phyloP scores from a whole-genome alignment of 2,113 vertebrate species.

The Erythrocercus mccallii region DNA sequence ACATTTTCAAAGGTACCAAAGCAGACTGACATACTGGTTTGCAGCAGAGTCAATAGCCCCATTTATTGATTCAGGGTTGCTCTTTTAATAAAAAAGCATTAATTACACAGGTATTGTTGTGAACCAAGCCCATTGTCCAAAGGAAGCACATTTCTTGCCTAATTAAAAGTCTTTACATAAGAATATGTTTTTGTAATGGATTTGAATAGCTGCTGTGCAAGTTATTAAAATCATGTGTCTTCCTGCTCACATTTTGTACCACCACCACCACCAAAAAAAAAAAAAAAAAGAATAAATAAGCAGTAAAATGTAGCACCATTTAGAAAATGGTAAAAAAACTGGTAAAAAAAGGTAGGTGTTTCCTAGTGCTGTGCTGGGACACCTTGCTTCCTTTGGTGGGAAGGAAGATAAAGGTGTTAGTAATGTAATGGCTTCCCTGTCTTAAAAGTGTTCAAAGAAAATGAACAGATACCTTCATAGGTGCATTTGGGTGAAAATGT shows the following conservation, averaged over 20 bases:
- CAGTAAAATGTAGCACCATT: conserved; percentile 38
- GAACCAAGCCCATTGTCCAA: conserved; percentile 44
- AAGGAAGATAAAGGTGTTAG: not conserved
- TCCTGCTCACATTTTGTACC: conserved; percentile 12
- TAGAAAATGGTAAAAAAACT: conserved; percentile 52
- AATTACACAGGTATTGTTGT: conserved; percentile 22
- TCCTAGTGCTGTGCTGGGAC: not conserved
- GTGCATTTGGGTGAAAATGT: not conserved
- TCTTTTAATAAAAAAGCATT: not conserved
- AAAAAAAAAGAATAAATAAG: conserved; percentile 8
- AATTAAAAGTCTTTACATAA: not conserved
- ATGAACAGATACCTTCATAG: not conserved
- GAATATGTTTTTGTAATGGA: conserved; percentile 22
- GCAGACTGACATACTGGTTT: not conserved
- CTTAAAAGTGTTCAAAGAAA: not conserved
- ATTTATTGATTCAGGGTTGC: not conserved
- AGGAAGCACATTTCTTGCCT: conserved; percentile 31
- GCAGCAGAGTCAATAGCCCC: not conserved
- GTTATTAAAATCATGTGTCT: conserved; percentile 47
- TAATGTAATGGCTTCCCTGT: not conserved
- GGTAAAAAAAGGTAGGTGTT: not conserved
- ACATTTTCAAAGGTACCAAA: not conserved
- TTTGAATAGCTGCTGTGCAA: conserved; percentile 35
- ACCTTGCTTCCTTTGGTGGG: not conserved
- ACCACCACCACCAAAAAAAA: too few species aligned